Evolutionary conservation across 2,888 invertebrate genomes (phyloP).

Genomic region (Subacronicta megacephala): DNA sequence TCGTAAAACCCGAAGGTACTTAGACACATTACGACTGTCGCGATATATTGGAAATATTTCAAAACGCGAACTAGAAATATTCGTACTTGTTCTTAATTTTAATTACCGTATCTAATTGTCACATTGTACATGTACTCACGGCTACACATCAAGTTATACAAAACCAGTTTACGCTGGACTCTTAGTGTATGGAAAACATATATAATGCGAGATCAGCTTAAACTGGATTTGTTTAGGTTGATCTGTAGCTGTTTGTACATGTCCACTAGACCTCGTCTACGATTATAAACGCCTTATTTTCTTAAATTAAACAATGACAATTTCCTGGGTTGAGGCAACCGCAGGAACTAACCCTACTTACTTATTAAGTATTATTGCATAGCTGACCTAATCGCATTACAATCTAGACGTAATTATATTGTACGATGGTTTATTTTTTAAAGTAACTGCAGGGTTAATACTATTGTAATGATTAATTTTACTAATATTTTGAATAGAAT

Average conservation of each 20-base stretch:
- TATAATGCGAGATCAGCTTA: too few relatives aligned
- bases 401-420: conserved; percentile 7
- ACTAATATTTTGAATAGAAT: too few relatives aligned
- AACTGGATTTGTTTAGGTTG: too few relatives aligned
- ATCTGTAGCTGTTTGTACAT: too few relatives aligned
- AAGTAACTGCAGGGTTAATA: conserved; percentile 24
- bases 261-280: conserved; percentile 56
- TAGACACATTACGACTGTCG: background rate
- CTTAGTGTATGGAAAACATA: too few relatives aligned
- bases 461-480: too few relatives aligned
- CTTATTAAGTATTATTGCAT: conserved; percentile 24
- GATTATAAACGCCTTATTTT: conserved; percentile 61
- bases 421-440: conserved; percentile 30
- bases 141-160: too few relatives aligned
- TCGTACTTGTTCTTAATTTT: conserved; percentile 37
- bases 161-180: too few relatives aligned
- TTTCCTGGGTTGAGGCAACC: conserved; percentile 56
- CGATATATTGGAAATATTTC: background rate
- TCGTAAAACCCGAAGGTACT: conserved; percentile 2
- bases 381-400: conserved; percentile 22
- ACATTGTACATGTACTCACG: conserved; percentile 53
- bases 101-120: conserved; percentile 44
- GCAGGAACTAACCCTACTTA: conserved; percentile 49
- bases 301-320: conserved; percentile 57
- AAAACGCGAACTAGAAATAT: conserved; percentile 5